Conservation (phyloP, 2,888 invertebrate genomes). For the Lepas anatifera region DNA sequence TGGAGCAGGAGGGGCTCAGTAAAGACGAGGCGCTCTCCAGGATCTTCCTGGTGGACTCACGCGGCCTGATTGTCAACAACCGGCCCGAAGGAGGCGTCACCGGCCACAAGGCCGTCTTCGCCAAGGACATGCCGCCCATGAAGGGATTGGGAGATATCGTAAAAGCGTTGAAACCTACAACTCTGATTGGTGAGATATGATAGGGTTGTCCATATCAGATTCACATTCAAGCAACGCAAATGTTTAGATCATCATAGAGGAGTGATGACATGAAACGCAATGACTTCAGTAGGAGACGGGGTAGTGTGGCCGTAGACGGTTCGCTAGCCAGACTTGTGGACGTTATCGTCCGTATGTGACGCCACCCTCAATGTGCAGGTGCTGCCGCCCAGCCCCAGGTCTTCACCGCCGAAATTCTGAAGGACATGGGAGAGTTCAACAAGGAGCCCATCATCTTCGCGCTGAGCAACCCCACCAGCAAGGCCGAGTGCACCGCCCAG, state of each 20-base stretch:
- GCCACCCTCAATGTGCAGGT: too few relatives aligned
- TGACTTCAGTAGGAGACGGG: too few relatives aligned
- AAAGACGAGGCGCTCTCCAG: conserved; percentile 60
- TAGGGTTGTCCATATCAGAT: too few relatives aligned
- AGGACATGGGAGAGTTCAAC: conserved; percentile 71
- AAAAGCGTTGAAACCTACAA: conserved; percentile 64
- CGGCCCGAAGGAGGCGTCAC: conserved; percentile 54
- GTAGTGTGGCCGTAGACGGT: too few relatives aligned
- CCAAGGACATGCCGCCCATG: conserved; percentile 61
- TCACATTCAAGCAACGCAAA: too few relatives aligned
- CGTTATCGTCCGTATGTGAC: too few relatives aligned
- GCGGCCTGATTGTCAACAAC: conserved; percentile 80
- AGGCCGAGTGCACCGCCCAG: conserved; percentile 99
- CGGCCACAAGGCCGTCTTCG: conserved; percentile 66
- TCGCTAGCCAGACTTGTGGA: too few relatives aligned
- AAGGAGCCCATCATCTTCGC: conserved; percentile 89
- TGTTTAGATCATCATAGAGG: too few relatives aligned
- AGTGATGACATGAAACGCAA: too few relatives aligned
- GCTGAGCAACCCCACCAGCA: conserved; percentile 93
- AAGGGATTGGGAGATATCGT: conserved; percentile 71
- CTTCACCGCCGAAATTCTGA: conserved; percentile 77
- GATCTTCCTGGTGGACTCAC: conserved; percentile 94
- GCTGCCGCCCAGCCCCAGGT: conserved; percentile 88
- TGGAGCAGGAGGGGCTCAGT: conserved; percentile 69
- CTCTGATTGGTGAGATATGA: conserved; percentile 73